These are phyloP conservation scores for Hoplodrina blanda DNA, from an alignment of 2,888 invertebrate species.

Conservation along the genomic window DNA sequence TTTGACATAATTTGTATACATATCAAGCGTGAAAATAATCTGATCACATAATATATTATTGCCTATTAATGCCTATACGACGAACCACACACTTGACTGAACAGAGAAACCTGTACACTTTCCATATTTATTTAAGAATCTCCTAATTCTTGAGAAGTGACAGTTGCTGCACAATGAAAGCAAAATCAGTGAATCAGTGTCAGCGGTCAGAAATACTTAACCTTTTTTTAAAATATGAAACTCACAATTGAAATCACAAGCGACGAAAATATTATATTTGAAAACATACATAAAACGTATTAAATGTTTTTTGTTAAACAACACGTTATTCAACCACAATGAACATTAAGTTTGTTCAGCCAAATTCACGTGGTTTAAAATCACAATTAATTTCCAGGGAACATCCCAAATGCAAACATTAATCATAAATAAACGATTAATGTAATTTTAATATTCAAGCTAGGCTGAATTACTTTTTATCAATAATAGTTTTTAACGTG, in stretches of 20 bases:
- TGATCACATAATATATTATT: not conserved
- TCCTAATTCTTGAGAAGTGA: not conserved
- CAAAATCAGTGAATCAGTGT: no score
- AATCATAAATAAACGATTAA: constrained; percentile 9
- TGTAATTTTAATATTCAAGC: constrained; percentile 49
- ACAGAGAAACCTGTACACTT: not conserved
- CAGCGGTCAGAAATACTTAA: no score
- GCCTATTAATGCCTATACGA: not conserved
- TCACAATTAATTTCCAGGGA: constrained; percentile 49
- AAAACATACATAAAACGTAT: not conserved
- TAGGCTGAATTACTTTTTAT: constrained; percentile 52
- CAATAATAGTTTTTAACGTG: no score
- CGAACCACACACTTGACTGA: constrained; percentile 13
- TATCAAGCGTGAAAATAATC: not conserved
- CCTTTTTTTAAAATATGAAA: no score
- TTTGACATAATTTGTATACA: no score
- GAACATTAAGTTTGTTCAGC: constrained; percentile 27
- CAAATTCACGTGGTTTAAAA: constrained; percentile 39
- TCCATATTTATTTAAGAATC: not conserved
- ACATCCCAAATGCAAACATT: constrained; percentile 54
- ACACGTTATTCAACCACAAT: not conserved
- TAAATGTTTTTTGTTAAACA: not conserved
- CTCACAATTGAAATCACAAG: not conserved
- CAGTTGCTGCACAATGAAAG: no score
- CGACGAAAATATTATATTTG: not conserved